Conservation (phyloP, 2,888 invertebrate species). For the Bembecia ichneumoniformis region DNA sequence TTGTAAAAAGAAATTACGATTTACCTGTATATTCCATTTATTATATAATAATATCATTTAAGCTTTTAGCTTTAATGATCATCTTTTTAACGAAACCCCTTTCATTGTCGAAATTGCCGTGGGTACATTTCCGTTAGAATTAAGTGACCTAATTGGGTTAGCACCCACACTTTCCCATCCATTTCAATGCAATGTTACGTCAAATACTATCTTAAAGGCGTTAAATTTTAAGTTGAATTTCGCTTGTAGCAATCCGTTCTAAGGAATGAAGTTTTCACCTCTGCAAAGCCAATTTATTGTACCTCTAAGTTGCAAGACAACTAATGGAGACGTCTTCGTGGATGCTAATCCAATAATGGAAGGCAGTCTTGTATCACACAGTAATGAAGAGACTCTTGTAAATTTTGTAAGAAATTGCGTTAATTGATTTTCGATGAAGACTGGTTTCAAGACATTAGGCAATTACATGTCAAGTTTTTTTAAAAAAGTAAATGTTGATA, state of each 20-base stretch:
- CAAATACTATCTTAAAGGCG: constrained; percentile 4
- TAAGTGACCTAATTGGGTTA: constrained; percentile 37
- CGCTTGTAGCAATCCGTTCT: neutral
- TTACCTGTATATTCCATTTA: too few relatives aligned
- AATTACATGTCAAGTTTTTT: too few relatives aligned
- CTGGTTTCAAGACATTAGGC: too few relatives aligned
- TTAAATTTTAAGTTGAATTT: constrained; percentile 12
- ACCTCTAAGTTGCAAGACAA: constrained; percentile 30
- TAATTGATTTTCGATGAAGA: too few relatives aligned
- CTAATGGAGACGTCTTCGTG: constrained; percentile 29
- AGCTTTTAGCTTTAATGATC: too few relatives aligned
- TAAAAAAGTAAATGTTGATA: too few relatives aligned
- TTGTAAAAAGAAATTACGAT: too few relatives aligned
- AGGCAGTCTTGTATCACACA: constrained; percentile 25
- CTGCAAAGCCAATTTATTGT: constrained; percentile 31
- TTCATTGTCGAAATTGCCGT: constrained; percentile 7
- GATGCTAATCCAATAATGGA: constrained; percentile 35
- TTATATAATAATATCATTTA: too few relatives aligned
- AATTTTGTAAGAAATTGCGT: too few relatives aligned
- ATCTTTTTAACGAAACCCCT: neutral
- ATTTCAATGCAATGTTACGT: constrained; percentile 2
- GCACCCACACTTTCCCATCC: constrained; percentile 22
- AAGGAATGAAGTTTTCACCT: constrained; percentile 21
- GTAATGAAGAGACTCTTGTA: too few relatives aligned
- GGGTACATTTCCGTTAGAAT: constrained; percentile 21